Base-by-base conservation (phyloP, 2,888 invertebrate species). In the Nephrotoma flavescens region DNA sequence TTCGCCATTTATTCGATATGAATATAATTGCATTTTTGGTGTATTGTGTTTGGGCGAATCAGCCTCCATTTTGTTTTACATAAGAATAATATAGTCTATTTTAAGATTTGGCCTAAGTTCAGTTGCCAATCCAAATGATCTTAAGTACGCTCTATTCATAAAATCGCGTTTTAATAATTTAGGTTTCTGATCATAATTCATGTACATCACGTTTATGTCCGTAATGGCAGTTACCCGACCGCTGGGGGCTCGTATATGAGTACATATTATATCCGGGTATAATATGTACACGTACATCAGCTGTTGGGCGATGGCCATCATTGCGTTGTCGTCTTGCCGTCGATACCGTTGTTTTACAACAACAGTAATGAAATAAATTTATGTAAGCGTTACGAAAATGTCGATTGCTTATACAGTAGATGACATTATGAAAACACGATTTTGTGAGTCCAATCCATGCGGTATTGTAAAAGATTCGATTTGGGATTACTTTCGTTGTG, bases 291-390 rank as follows among this genome's bases (percentile, higher is more conserved):
- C 94, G 91, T n/a, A 95, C 94, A 88, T 95, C 94, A 31, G 89
- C 88, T 0, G 93, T 92, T 12, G 93, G 92, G 42, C 93, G 90
- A 19, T 42, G 42, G 7, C 90, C 91, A 57, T 93, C 92, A 86
- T 92, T 91, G 47, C 95, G 91, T 87, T 94, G 93, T 83, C 95
- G 92, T 87, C 94, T 91, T 6, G 94, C 93, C 88, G 94, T 94
- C 1, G 95, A 93, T 41, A 94, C 94, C 5, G 95, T 94, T 7
- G 94, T 95, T 90, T 96, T 96, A 91, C 96, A 96, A 90, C 95
- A 96, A 89, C 96, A 96, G 89, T 96, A 96, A 89, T 95, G 95
- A 89, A 96, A 96, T 7, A 96, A 91, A 89, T 95, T 94, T 12
- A 94, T 92, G 90, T 95, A 96, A 6, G 96, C 95, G 87, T 93